These are phyloP conservation scores for Pelosia muscerda DNA, from an alignment of 2,888 invertebrate genomes.

Conservation along the genomic window DNA sequence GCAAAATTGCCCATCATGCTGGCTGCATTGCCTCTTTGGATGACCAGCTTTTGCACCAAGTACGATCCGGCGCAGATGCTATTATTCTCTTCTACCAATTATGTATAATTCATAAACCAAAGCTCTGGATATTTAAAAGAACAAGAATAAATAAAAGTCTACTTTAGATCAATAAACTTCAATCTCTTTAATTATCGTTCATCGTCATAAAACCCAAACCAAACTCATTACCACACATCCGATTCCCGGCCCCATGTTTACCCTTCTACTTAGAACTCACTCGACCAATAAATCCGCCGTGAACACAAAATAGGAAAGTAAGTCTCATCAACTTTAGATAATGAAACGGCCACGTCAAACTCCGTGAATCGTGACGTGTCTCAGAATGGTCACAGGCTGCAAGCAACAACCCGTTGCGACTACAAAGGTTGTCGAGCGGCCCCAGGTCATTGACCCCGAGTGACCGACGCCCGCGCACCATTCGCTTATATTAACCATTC, in stretches of 20 bases:
- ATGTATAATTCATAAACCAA: not conserved
- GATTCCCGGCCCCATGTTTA: constrained; percentile 13
- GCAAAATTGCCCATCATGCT: no score
- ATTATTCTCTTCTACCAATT: no score
- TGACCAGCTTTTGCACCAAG: no score
- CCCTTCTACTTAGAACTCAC: constrained; percentile 13
- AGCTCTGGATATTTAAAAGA: not conserved
- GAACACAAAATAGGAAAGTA: constrained; percentile 21
- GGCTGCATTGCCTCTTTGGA: no score
- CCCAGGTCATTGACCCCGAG: constrained; percentile 72
- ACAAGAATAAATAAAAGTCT: not conserved
- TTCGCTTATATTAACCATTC: constrained; percentile 63
- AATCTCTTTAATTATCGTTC: constrained; percentile 9
- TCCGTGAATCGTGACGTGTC: constrained; percentile 57
- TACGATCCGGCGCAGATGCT: no score
- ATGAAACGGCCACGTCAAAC: constrained; percentile 24
- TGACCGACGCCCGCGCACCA: constrained; percentile 82
- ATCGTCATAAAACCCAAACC: not conserved
- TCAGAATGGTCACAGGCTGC: constrained; percentile 57
- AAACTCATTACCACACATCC: constrained; percentile 12
- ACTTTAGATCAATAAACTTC: not conserved
- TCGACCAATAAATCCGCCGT: constrained; percentile 21
- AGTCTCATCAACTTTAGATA: constrained; percentile 15
- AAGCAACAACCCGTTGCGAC: constrained; percentile 71
- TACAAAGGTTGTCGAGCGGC: constrained; percentile 79